These are phyloP conservation scores for Calidris pygmaea DNA, from an alignment of 2,113 vertebrate genomes.

Conservation along the genomic window DNA sequence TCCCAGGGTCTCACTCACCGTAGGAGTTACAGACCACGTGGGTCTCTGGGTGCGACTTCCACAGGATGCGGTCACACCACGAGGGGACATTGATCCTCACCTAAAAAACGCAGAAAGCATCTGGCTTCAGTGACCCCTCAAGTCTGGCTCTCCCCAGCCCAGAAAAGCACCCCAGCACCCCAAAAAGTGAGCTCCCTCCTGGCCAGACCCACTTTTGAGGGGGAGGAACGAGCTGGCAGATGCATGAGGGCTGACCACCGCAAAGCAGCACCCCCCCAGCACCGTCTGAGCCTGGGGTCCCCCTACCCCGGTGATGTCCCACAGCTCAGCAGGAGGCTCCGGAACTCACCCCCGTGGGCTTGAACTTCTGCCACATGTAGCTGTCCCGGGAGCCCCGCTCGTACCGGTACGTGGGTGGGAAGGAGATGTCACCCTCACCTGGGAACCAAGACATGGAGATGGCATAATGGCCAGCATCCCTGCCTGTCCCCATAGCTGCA, in stretches of 20 bases:
- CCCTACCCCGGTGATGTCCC: rapidly evolving
- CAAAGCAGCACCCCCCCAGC: background rate
- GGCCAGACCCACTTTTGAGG: too few relatives aligned
- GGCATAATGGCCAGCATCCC: rapidly evolving
- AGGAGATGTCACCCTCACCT: conserved; percentile 88
- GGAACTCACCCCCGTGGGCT: conserved; percentile 83
- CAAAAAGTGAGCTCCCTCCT: background rate
- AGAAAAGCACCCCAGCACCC: background rate
- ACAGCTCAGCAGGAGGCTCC: rapidly evolving
- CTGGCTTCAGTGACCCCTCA: rapidly evolving
- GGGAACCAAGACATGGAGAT: background rate
- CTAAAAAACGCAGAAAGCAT: conserved; percentile 23
- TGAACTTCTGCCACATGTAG: conserved; percentile 90
- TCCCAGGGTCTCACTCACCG: conserved; percentile 59
- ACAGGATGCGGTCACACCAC: conserved; percentile 88
- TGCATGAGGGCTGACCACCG: background rate
- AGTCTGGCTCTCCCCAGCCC: background rate
- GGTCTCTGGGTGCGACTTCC: conserved; percentile 87
- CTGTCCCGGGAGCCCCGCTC: conserved; percentile 85
- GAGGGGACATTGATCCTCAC: conserved; percentile 85
- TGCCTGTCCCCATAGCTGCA: background rate
- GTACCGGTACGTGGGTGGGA: conserved; percentile 89
- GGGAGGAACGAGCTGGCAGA: background rate
- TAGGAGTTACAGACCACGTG: conserved; percentile 84
- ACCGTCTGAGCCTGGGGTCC: rapidly evolving